These are phyloP conservation scores for Plodia interpunctella DNA, from an alignment of 1,140 invertebrate species.

Conservation along the genomic window DNA sequence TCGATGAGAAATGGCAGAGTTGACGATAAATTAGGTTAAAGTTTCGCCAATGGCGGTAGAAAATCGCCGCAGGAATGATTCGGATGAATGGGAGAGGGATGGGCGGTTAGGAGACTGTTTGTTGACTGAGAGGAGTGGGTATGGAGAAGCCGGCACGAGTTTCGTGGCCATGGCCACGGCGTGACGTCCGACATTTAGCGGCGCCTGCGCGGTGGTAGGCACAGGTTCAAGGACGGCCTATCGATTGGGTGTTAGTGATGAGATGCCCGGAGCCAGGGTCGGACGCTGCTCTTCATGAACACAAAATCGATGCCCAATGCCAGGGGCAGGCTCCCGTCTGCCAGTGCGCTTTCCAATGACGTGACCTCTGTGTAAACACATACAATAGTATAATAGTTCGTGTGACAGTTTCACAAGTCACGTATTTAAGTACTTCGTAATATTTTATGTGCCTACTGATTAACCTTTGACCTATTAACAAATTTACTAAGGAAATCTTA, in stretches of 20 bases:
- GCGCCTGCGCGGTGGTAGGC: constrained; percentile 46
- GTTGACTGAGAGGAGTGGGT: constrained; percentile 18
- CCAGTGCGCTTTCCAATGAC: background rate
- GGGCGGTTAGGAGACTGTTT: background rate
- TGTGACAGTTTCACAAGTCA: too few species aligned
- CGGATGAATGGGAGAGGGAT: constrained; percentile 43
- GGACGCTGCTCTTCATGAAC: constrained; percentile 35
- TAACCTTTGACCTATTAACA: too few species aligned
- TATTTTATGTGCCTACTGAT: too few species aligned
- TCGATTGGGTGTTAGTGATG: constrained; percentile 50
- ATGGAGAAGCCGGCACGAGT: constrained; percentile 31
- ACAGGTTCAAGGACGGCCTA: constrained; percentile 60
- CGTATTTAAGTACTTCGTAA: too few species aligned
- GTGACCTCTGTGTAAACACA: background rate
- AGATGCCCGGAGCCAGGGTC: constrained; percentile 41
- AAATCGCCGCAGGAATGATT: constrained; percentile 30
- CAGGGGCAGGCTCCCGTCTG: constrained; percentile 31
- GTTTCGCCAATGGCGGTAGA: constrained; percentile 17
- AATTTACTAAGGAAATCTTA: too few species aligned
- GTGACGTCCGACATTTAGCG: constrained; percentile 55
- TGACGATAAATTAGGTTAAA: constrained; percentile 38
- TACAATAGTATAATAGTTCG: background rate
- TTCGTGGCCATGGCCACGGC: constrained; percentile 60
- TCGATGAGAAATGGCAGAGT: constrained; percentile 64
- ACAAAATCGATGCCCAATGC: constrained; percentile 46